A percentile compares a stretch with the other conserved stretches of the same genome.
Evolutionary conservation across 2,888 invertebrate genomes (phyloP).

Genomic region (Acrobeloides nanus): DNA sequence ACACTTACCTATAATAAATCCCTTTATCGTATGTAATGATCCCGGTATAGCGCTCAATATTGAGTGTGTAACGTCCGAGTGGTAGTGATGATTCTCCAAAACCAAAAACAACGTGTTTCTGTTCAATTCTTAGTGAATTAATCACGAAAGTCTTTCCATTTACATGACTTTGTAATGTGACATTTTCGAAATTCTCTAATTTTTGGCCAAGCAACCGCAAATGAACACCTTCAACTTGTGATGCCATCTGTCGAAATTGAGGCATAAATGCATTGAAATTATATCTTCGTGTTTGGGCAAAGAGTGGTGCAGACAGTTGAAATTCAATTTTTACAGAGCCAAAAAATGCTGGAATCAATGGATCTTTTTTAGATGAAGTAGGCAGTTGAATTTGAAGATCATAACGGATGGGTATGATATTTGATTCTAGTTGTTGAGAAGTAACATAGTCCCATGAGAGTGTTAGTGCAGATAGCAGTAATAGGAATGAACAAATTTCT

Average conservation of each 20-base stretch:
- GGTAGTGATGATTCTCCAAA: constrained; percentile 14
- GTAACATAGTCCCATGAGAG: too few species aligned
- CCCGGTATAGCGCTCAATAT: constrained; percentile 29
- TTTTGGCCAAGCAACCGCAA: constrained; percentile 15
- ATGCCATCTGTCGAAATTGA: neutral
- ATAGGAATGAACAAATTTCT: too few species aligned
- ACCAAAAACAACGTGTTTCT: constrained; percentile 14
- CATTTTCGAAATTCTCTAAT: constrained; percentile 24
- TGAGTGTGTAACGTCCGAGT: constrained; percentile 22
- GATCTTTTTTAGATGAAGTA: constrained; percentile 24
- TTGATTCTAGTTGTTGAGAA: constrained; percentile 9
- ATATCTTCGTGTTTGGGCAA: constrained; percentile 11
- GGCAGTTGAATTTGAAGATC: constrained; percentile 29
- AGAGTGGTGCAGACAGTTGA: constrained; percentile 17
- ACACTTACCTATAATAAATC: constrained; percentile 21
- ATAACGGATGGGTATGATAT: constrained; percentile 21
- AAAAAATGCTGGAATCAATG: constrained; percentile 29
- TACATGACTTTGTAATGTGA: constrained; percentile 17
- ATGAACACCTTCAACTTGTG: constrained; percentile 14
- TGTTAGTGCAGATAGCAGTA: too few species aligned
- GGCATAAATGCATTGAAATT: neutral
- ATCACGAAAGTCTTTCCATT: constrained; percentile 11
- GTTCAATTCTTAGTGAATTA: constrained; percentile 12
- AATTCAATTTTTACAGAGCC: constrained; percentile 24
- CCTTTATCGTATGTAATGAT: constrained; percentile 28